Percentiles rank a stretch among this genome's conserved stretches.
Conservation (phyloP, 2,888 invertebrate species). For the Julus scanicus region DNA sequence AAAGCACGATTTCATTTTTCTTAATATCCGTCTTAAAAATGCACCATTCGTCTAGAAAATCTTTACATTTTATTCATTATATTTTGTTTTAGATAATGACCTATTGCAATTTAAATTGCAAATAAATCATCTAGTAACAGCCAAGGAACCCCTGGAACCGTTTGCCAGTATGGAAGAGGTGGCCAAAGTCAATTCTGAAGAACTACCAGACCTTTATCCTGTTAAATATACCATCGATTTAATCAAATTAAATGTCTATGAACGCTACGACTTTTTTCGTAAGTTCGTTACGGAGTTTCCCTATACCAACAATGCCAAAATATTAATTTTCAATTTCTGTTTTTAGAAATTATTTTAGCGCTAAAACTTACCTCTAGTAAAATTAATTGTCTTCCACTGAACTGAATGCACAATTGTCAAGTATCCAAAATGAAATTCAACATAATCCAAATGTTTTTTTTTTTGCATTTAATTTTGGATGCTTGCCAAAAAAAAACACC, state of each 20-base stretch:
- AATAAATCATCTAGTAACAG: not conserved
- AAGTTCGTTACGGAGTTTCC: conserved; percentile 68
- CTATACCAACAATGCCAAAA: too few relatives aligned
- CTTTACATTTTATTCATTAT: not conserved
- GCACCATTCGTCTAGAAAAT: not conserved
- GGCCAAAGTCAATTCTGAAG: conserved; percentile 69
- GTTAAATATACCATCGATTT: conserved; percentile 78
- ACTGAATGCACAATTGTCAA: too few relatives aligned
- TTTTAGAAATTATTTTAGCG: too few relatives aligned
- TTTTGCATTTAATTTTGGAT: too few relatives aligned
- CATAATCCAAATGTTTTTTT: too few relatives aligned
- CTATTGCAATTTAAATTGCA: conserved; percentile 17
- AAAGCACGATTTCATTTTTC: not conserved
- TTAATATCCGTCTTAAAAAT: not conserved
- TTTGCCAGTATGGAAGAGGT: conserved; percentile 67
- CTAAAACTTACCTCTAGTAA: too few relatives aligned
- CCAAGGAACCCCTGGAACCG: conserved; percentile 72
- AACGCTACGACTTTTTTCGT: conserved; percentile 76
- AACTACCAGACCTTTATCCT: conserved; percentile 80
- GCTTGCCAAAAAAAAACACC: too few relatives aligned
- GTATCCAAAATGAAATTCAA: too few relatives aligned
- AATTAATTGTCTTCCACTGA: too few relatives aligned
- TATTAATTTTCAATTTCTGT: too few relatives aligned
- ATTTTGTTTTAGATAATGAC: conserved; percentile 48
- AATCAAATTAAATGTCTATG: conserved; percentile 74